These are phyloP conservation scores for Eupithecia abbreviata DNA, from an alignment of 2,888 invertebrate species.

Conservation along the genomic window DNA sequence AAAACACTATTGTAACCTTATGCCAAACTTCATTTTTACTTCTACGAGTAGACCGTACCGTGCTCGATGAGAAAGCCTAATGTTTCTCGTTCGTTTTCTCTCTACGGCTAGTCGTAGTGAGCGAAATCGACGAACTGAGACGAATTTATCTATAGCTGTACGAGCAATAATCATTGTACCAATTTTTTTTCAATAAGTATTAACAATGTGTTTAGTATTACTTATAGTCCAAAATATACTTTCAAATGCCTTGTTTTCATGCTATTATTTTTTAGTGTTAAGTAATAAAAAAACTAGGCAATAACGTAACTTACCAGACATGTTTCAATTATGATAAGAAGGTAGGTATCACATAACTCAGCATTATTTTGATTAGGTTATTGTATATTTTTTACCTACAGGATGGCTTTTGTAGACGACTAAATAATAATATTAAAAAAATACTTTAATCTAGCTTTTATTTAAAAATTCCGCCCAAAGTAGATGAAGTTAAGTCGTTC, in stretches of 20 bases:
- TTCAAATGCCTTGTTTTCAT: neutral
- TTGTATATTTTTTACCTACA: neutral
- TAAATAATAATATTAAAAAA: too few species aligned
- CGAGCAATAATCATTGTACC: neutral
- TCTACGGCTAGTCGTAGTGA: neutral
- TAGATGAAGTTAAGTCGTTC: too few species aligned
- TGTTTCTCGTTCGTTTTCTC: neutral
- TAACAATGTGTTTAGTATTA: neutral
- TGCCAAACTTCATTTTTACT: neutral
- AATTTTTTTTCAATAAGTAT: neutral
- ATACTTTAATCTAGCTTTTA: too few species aligned
- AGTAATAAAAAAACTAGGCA: neutral
- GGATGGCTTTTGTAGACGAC: neutral
- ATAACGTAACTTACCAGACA: neutral
- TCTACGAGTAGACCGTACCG: neutral
- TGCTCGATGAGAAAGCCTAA: neutral
- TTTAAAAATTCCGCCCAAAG: too few species aligned
- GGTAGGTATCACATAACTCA: neutral
- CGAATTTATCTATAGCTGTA: neutral
- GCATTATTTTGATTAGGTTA: neutral
- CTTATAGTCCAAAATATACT: neutral
- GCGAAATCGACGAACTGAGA: neutral
- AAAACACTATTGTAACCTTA: too few species aligned
- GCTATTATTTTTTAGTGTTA: neutral
- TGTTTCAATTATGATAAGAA: conserved; percentile 2